Percentiles rank a stretch among this genome's conserved stretches.
phyloP scores from a whole-genome alignment of 1,140 invertebrate genomes.

The Drosophila sturtevanti region DNA sequence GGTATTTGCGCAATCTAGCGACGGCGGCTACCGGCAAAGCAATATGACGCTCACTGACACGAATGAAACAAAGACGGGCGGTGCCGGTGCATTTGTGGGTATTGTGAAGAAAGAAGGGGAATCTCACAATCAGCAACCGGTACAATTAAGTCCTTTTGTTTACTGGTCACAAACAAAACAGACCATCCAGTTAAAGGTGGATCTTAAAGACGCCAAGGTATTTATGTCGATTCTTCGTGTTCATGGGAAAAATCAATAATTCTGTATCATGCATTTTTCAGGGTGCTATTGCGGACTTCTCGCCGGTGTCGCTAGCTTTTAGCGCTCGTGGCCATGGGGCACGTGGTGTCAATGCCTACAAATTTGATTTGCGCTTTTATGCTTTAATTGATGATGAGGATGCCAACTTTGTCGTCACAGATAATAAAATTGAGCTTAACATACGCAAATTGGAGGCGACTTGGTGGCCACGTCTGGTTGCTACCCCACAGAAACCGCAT shows the following conservation, averaged over 20 bases:
- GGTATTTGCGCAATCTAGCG: not conserved
- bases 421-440: constrained; percentile 90
- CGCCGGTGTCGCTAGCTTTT: constrained; percentile 86
- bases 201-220: constrained; percentile 88
- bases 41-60: not conserved
- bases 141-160: constrained; percentile 90
- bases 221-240: not conserved
- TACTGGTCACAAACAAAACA: constrained; percentile 95
- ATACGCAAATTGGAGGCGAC: constrained; percentile 88
- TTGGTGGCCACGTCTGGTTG: constrained; percentile 93
- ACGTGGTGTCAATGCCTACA: constrained; percentile 87
- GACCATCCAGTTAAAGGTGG: constrained; percentile 90
- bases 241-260: constrained; percentile 68
- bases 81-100: constrained; percentile 4
- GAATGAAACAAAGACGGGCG: not conserved
- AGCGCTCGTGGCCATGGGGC: constrained; percentile 88
- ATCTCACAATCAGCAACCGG: constrained; percentile 8
- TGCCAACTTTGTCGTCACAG: constrained; percentile 84
- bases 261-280: constrained; percentile 20
- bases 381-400: constrained; percentile 87
- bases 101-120: constrained; percentile 15
- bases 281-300: constrained; percentile 83
- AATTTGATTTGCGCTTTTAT: constrained; percentile 89
- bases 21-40: not conserved
- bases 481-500: constrained; percentile 90